Evolutionary conservation across 2,888 invertebrate species (phyloP), one percentile per base, ranked within the genome.

Genomic region (Synergus laeviventris): DNA sequence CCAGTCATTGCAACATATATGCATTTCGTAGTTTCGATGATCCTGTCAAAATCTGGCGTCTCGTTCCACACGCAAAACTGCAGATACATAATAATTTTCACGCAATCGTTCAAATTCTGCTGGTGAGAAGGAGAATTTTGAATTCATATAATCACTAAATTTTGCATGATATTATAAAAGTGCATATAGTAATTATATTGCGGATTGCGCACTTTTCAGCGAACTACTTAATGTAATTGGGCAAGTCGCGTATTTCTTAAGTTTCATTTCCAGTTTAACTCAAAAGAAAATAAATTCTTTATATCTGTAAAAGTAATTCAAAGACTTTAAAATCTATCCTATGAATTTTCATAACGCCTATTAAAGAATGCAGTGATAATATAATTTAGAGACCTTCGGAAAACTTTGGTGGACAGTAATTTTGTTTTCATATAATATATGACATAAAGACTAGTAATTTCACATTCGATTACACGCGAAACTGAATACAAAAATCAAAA

Each of bases 401-500:
- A n/a, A 49, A 49, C 49, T 49, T 49, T 49, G n/a, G 8, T n/a
- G 8, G 8, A 49, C 2, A 49, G n/a, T n/a, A 49, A 49, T 49
- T 16, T n/a, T 16, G n/a, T 49, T 16, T n/a, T 16, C n/a, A 49
- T 42, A 64, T 42, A 14, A 39, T 18, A 5, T 42, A 18, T 39
- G 16, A 14, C 1, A 21, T 18, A 24, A 24, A 24, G 5, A 39
- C 7, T 24, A 66, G 24, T 45, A 66, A 66, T 66, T 66, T 66
- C 14, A 66, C 42, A 2, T 24, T 16, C 45, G 42, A 66, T 66
- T 66, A 66, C 42, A 66, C 24, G 16, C 24, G 21, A 42, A 24
- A 66, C 5, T 18, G 24, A 66, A 16, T 24, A 45, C 21, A 66
- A 66, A 45, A 70, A 70, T n/a, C 1, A 66, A 45, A 70, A 70